These are phyloP conservation scores for Sinotaia quadrata DNA, from an alignment of 2,888 invertebrate genomes.

Conservation along the genomic window DNA sequence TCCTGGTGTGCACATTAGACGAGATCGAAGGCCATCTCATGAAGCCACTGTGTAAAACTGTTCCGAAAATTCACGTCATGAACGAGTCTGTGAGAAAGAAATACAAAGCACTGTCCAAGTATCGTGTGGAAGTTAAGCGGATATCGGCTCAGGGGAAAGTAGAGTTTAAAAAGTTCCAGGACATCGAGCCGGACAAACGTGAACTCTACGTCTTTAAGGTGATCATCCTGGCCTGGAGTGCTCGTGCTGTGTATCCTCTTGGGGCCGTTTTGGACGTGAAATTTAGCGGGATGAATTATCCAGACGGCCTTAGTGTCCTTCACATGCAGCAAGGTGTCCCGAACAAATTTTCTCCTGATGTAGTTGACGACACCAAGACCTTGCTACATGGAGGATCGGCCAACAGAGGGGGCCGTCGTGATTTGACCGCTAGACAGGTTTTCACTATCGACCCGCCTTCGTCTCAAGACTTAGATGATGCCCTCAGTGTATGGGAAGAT, in stretches of 20 bases:
- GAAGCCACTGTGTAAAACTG: constrained; percentile 50
- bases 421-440: constrained; percentile 37
- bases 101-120: neutral
- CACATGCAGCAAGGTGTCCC: constrained; percentile 27
- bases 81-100: neutral
- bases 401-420: constrained; percentile 13
- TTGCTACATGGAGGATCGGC: neutral
- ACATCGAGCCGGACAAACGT: constrained; percentile 39
- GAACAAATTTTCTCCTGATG: constrained; percentile 4
- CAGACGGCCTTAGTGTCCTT: constrained; percentile 16
- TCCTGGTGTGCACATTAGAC: constrained; percentile 48
- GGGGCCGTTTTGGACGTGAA: constrained; percentile 47
- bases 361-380: constrained; percentile 6
- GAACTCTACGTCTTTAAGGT: constrained; percentile 47
- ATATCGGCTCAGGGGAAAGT: constrained; percentile 24
- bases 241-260: constrained; percentile 41
- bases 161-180: constrained; percentile 27
- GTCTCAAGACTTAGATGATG: constrained; percentile 50
- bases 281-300: constrained; percentile 24
- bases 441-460: constrained; percentile 52
- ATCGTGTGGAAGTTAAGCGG: constrained; percentile 34
- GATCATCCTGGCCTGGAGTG: constrained; percentile 45
- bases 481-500: constrained; percentile 40
- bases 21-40: constrained; percentile 39
- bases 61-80: constrained; percentile 47